Evolutionary conservation across 2,888 invertebrate genomes (phyloP).

Genomic region (Petrolisthes cinctipes): DNA sequence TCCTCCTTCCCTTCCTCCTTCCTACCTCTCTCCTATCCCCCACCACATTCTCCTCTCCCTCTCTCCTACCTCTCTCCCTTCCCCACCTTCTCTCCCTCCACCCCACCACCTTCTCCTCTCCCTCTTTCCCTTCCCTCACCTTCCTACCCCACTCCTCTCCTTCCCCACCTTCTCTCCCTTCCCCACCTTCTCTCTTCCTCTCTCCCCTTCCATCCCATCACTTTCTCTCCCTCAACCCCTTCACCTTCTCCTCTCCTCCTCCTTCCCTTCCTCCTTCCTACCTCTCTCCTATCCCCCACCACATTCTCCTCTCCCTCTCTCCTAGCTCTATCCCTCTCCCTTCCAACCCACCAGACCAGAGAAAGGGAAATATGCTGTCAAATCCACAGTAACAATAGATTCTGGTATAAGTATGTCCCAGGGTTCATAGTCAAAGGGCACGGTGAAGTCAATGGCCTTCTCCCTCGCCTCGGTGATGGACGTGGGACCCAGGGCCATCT

Average conservation of each 20-base stretch:
- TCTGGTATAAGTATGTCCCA: slow-evolving; percentile 47
- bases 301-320: not conserved
- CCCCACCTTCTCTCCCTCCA: no score
- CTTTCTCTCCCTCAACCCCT: not conserved
- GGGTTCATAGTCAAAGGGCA: slow-evolving; percentile 46
- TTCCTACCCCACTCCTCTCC: not conserved
- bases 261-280: not conserved
- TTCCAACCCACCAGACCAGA: slow-evolving; percentile 22
- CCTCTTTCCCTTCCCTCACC: not conserved
- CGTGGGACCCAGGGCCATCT: slow-evolving; percentile 45
- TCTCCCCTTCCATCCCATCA: slow-evolving; percentile 15
- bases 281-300: slow-evolving; percentile 5
- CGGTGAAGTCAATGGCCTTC: slow-evolving; percentile 45
- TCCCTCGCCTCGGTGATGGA: slow-evolving; percentile 46
- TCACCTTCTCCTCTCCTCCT: no score
- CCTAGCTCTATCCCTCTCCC: not conserved
- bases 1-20: not conserved
- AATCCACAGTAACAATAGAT: slow-evolving; percentile 32
- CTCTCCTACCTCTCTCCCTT: not conserved
- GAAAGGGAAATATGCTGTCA: slow-evolving; percentile 45
- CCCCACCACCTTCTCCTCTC: slow-evolving; percentile 23
- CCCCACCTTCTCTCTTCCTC: not conserved
- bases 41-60: slow-evolving; percentile 17
- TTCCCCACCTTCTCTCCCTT: not conserved
- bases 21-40: not conserved